Percentiles rank a stretch among this genome's conserved stretches.
phyloP scores from a whole-genome alignment of 92 coral and sea anemone genomes.

The Porites divaricata region DNA sequence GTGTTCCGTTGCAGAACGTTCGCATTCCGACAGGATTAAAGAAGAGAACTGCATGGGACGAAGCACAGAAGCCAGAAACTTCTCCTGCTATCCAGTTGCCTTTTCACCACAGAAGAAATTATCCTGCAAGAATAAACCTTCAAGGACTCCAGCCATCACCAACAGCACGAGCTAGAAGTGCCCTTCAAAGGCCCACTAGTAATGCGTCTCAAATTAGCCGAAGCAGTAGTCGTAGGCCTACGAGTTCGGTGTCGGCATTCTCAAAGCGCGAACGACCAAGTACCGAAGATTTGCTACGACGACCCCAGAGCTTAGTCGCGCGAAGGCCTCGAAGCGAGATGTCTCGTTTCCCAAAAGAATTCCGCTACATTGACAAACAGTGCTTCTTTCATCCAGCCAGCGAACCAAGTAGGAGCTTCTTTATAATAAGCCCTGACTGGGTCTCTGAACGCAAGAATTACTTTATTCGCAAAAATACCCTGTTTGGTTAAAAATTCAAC shows the following conservation, averaged over 20 bases:
- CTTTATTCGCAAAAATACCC: slow-evolving; percentile 74
- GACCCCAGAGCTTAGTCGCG: slow-evolving; percentile 75
- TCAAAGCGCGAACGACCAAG: slow-evolving; percentile 58
- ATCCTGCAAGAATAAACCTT: slow-evolving; percentile 53
- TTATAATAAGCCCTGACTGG: slow-evolving; percentile 90
- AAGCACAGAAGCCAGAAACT: slow-evolving; percentile 57
- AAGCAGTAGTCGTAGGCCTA: slow-evolving; percentile 20
- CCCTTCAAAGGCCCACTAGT: slow-evolving; percentile 30
- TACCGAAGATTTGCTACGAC: slow-evolving; percentile 40
- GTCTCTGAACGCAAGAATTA: slow-evolving; percentile 72
- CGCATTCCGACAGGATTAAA: slow-evolving; percentile 61
- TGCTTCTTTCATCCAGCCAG: slow-evolving; percentile 81
- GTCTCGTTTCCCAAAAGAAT: slow-evolving; percentile 84
- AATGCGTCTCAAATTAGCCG: slow-evolving; percentile 24
- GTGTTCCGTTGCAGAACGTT: slow-evolving; percentile 68
- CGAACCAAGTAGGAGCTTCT: slow-evolving; percentile 72
- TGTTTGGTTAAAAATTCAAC: slow-evolving; percentile 62
- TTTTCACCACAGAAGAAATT: slow-evolving; percentile 22
- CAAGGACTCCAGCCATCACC: slow-evolving; percentile 81
- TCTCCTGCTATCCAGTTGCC: slow-evolving; percentile 74
- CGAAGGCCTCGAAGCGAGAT: slow-evolving; percentile 81
- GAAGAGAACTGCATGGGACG: slow-evolving; percentile 73
- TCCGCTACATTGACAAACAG: slow-evolving; percentile 83
- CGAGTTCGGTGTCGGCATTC: slow-evolving; percentile 49
- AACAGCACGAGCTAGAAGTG: slow-evolving; percentile 46